Percentiles rank a stretch among this genome's conserved stretches.
Evolutionary conservation across 2,888 invertebrate genomes (phyloP).

Genomic region (Heteropelma amictum): DNA sequence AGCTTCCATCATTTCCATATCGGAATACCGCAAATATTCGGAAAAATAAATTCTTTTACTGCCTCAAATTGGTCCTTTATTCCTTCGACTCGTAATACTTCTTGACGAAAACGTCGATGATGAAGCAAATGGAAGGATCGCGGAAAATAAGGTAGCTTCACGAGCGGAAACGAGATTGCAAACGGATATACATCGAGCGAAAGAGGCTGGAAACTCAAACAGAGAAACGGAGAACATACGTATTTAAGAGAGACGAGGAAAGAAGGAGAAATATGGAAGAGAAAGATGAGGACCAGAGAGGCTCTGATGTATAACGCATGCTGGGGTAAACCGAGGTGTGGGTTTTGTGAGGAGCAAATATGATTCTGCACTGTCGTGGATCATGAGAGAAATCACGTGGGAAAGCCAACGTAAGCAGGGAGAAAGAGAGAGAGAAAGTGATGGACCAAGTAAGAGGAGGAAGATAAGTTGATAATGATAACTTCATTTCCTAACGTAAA

Average conservation of each 20-base stretch:
- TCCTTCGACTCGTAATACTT: no score
- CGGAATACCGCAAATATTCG: no score
- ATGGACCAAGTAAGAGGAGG: no score
- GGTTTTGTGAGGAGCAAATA: slow-evolving; percentile 44
- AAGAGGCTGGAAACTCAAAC: slow-evolving; percentile 33
- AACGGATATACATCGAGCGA: slow-evolving; percentile 23
- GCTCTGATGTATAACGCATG: slow-evolving; percentile 24
- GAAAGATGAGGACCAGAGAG: background rate
- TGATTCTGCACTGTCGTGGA: slow-evolving; percentile 15
- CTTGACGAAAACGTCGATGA: background rate
- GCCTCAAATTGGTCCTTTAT: no score
- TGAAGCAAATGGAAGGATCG: slow-evolving; percentile 11
- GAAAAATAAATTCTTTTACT: no score
- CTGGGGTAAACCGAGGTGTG: no score
- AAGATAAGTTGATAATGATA: background rate
- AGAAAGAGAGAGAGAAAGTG: background rate
- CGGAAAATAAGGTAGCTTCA: slow-evolving; percentile 24
- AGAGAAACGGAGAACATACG: background rate
- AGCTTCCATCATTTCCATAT: no score
- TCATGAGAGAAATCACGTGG: background rate
- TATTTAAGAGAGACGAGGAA: background rate
- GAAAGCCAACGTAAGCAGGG: background rate
- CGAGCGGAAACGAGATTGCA: slow-evolving; percentile 20
- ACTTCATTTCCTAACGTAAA: background rate
- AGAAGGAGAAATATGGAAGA: background rate